Conservation (phyloP, 2,797 vertebrate genomes). For the Oreortyx pictus region DNA sequence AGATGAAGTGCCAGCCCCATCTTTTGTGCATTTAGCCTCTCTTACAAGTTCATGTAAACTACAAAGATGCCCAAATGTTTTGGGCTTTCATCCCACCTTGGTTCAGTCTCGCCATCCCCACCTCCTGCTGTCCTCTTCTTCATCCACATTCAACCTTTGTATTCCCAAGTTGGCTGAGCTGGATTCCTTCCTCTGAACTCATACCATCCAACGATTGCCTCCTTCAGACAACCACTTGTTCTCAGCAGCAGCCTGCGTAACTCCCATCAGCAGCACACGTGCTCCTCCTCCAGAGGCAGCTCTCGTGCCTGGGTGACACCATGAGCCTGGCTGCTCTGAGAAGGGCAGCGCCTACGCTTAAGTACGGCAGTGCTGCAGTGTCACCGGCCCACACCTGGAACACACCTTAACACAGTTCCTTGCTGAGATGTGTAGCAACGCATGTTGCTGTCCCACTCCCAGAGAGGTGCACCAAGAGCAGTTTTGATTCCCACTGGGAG, state of each 20-base stretch:
- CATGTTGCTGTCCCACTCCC: background rate
- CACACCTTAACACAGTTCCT: background rate
- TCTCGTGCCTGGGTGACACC: background rate
- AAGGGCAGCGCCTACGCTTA: background rate
- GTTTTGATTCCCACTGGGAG: background rate
- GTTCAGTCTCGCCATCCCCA: background rate
- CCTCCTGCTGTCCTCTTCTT: background rate
- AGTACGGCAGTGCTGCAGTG: accelerated
- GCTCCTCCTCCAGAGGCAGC: background rate
- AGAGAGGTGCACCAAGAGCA: accelerated
- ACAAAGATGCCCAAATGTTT: background rate
- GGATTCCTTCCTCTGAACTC: background rate
- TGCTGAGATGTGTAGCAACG: no score
- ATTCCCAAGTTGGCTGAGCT: background rate
- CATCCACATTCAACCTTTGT: background rate
- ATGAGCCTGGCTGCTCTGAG: background rate
- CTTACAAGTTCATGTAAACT: background rate
- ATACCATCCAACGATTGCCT: background rate
- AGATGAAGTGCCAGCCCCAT: background rate
- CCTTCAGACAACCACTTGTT: background rate
- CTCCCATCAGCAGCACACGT: accelerated
- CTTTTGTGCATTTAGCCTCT: accelerated
- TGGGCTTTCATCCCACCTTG: background rate
- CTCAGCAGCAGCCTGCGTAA: accelerated
- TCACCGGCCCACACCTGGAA: accelerated